Conservation (phyloP, 2,113 vertebrate species). For the Mohoua ochrocephala region DNA sequence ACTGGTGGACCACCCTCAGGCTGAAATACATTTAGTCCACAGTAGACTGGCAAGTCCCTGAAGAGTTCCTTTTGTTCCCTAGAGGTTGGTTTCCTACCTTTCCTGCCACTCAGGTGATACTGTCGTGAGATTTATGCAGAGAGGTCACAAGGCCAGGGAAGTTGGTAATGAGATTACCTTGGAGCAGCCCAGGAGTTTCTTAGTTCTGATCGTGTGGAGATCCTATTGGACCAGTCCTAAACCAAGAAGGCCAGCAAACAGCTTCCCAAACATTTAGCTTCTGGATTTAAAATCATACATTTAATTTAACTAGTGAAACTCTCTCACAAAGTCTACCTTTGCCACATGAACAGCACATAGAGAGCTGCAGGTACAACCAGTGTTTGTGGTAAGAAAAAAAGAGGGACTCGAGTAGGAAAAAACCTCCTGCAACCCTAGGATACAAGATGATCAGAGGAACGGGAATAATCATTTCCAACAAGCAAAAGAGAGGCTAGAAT, state of each 20-base stretch:
- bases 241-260: neutral
- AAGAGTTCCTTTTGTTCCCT: neutral
- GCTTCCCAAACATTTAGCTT: neutral
- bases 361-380: neutral
- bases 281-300: neutral
- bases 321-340: neutral
- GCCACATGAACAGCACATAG: neutral
- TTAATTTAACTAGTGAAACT: neutral
- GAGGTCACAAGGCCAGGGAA: neutral
- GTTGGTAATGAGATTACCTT: fast-evolving
- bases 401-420: neutral
- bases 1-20: fast-evolving
- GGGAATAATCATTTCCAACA: neutral
- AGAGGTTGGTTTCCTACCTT: neutral
- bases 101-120: fast-evolving
- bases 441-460: neutral
- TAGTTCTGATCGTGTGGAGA: neutral
- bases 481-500: neutral
- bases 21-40: neutral
- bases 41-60: neutral
- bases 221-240: neutral
- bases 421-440: neutral
- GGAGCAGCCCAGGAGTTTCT: neutral
- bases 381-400: neutral
- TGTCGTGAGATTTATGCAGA: neutral